Evolutionary conservation across 2,113 vertebrate species (phyloP).

Genomic region (Pterocles gutturalis): DNA sequence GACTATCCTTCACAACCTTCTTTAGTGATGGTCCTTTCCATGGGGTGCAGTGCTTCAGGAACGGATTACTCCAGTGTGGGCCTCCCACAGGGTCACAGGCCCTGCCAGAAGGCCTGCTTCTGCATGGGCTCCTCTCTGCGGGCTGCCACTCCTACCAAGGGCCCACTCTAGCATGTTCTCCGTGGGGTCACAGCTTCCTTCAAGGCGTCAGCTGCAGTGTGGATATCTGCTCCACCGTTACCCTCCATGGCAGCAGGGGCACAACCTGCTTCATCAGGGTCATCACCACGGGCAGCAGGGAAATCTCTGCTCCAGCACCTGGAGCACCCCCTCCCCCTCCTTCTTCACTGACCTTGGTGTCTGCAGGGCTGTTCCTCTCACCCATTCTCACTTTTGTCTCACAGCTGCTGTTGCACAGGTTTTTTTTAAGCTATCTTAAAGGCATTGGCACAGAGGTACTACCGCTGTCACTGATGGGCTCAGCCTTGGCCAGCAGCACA

Average conservation of each 20-base stretch:
- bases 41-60: background rate
- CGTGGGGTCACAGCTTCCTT: background rate
- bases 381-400: rapidly evolving
- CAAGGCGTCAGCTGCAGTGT: background rate
- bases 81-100: background rate
- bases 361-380: background rate
- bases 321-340: background rate
- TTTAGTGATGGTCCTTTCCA: background rate
- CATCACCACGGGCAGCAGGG: rapidly evolving
- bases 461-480: rapidly evolving
- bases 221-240: rapidly evolving
- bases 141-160: background rate
- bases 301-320: rapidly evolving
- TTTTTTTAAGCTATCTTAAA: background rate
- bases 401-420: rapidly evolving
- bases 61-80: background rate
- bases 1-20: background rate
- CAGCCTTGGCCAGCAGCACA: rapidly evolving
- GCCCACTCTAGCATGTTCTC: rapidly evolving
- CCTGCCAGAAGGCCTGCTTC: background rate
- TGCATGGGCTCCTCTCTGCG: rapidly evolving
- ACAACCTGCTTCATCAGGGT: background rate
- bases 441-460: rapidly evolving
- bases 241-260: background rate
- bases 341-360: rapidly evolving